These are phyloP conservation scores for Uria lomvia DNA, from an alignment of 2,113 vertebrate species.

Conservation along the genomic window DNA sequence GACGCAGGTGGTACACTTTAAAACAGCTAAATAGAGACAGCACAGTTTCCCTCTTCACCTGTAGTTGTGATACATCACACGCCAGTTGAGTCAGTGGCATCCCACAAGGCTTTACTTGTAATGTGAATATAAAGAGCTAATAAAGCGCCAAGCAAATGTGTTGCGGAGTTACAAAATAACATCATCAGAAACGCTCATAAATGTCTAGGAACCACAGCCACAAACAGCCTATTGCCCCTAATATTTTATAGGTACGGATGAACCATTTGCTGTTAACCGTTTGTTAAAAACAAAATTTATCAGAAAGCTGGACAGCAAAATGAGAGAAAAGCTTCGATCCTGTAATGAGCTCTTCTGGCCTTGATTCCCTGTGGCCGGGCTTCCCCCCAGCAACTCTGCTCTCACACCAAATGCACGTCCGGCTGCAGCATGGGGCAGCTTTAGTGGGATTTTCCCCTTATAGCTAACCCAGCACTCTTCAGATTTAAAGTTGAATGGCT, in stretches of 20 bases:
- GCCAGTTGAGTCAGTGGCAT: not conserved
- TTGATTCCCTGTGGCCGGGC: not conserved
- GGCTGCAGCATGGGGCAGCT: not conserved
- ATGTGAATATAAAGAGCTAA: not conserved
- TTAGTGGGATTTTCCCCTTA: not conserved
- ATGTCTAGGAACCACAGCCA: not conserved
- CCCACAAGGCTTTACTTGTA: not conserved
- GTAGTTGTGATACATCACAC: not conserved
- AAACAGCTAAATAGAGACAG: not conserved
- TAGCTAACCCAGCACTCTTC: not conserved
- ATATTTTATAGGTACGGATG: not conserved
- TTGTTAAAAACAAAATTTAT: not conserved
- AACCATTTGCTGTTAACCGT: not conserved
- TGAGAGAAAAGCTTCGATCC: not conserved
- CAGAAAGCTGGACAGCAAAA: not conserved
- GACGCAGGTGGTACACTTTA: not conserved
- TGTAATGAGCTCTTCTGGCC: not conserved
- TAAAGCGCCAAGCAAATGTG: not conserved
- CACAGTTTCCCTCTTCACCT: not conserved
- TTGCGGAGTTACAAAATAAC: not conserved
- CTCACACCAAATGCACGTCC: not conserved
- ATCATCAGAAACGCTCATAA: not conserved
- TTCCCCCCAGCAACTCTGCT: not conserved
- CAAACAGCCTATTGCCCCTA: not conserved
- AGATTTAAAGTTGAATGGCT: not conserved